phyloP scores from a whole-genome alignment of 2,797 vertebrate genomes.

The Heterohyrax brucei region DNA sequence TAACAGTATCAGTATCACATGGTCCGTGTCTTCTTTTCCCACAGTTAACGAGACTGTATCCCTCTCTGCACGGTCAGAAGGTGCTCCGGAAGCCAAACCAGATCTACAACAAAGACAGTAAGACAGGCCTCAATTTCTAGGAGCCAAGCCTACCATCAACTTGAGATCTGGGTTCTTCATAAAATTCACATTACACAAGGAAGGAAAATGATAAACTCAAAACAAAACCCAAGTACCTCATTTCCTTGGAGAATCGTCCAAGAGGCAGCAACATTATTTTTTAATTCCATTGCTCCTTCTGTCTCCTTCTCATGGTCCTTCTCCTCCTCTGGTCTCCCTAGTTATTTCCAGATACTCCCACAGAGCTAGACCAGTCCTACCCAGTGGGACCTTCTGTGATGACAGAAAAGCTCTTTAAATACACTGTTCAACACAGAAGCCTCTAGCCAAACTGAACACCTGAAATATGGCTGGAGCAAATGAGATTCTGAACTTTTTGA shows the following conservation, averaged over 20 bases:
- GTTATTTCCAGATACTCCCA: neutral
- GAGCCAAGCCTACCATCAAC: neutral
- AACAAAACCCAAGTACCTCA: constrained; percentile 24
- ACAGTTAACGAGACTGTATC: neutral
- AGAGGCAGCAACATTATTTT: constrained; percentile 26
- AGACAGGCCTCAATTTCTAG: neutral
- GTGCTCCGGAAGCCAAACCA: constrained; percentile 25
- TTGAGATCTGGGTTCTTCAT: neutral
- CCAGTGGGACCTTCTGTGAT: neutral
- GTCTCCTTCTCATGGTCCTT: neutral
- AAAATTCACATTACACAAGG: neutral
- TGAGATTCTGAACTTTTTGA: constrained; percentile 5
- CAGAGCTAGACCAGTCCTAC: neutral
- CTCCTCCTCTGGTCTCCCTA: neutral
- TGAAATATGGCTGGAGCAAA: neutral
- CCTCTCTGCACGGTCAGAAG: neutral
- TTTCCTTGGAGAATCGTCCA: neutral
- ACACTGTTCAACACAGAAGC: neutral
- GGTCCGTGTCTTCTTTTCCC: constrained; percentile 20
- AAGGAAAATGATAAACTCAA: constrained; percentile 1
- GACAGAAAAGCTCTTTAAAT: neutral
- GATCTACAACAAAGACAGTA: neutral
- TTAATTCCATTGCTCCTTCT: constrained; percentile 20
- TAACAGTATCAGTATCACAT: neutral
- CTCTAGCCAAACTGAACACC: neutral